Base-by-base conservation (phyloP, 2,888 invertebrate genomes). In the Lycocerus yunnanus region DNA sequence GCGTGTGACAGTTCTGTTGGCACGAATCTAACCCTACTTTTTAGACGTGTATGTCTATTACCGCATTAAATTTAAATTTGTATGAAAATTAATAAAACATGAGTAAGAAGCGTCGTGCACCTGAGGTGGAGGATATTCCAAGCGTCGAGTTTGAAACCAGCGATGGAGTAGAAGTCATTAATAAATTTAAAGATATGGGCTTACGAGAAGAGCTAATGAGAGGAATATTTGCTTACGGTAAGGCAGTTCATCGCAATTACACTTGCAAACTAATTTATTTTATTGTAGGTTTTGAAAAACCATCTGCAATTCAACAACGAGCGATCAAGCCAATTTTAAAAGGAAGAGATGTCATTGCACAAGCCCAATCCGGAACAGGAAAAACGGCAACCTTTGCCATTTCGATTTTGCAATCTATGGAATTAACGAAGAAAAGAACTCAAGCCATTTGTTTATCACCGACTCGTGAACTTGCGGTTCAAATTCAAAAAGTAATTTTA, bases 361-460 rank as follows among this genome's bases (percentile, higher is more conserved):
- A 99, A 88, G 98, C 98, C 2, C 98, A 99, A 85, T 99, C 98
- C 9, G 97, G 99, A 87, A 99, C 99, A 5, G 99, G 99, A 78
- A 99, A 99, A 91, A 99, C 99, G 0, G 99, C 99, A 0, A 99
- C 99, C 11, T 99, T 99, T 86, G 97, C 98, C 0, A 97, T 99
- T 83, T 93, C 98, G 0, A 97, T 99, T 81, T 90, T 99, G 6
- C 99, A 99, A 86, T 93, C 94, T 0, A 86, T 99, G 79, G 99
- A 99, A 84, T 95, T 96, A 1, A 94, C 96, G 77, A 89, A 97
- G 70, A 91, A 98, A 76, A 98, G 99, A 87, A 97, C 97, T 3
- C 97, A 97, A 88, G 98, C 97, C 0, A 88, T 99, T 43, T 92
- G 97, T 74, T 89, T 99, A 18, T 98, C 98, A 0, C 99, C 99